phyloP scores from a whole-genome alignment of 2,888 invertebrate species.

The Tanytarsus gracilentus region DNA sequence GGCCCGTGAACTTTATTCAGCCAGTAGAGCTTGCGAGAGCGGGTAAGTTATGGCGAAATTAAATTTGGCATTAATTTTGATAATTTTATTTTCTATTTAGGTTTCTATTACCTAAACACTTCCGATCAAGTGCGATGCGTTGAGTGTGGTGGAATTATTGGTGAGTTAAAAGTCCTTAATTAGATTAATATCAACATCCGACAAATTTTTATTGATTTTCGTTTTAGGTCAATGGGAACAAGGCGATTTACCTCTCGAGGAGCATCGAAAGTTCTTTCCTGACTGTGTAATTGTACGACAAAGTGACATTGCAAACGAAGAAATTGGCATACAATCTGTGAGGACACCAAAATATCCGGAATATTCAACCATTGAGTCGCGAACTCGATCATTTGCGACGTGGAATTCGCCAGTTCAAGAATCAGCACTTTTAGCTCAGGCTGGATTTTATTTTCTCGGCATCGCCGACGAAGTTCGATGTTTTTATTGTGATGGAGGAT shows the following conservation, averaged over 20 bases:
- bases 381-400: conserved; percentile 58
- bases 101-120: conserved; percentile 66
- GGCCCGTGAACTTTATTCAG: conserved; percentile 43
- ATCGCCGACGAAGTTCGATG: conserved; percentile 66
- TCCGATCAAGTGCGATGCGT: conserved; percentile 70
- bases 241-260: conserved; percentile 69
- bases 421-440: conserved; percentile 67
- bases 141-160: conserved; percentile 65
- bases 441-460: conserved; percentile 81
- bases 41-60: too few species aligned
- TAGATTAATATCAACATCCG: background rate
- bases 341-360: conserved; percentile 55
- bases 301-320: conserved; percentile 42
- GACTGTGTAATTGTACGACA: conserved; percentile 53
- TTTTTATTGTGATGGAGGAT: conserved; percentile 89
- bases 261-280: conserved; percentile 72
- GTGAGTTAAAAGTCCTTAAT: conserved; percentile 35
- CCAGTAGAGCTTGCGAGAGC: conserved; percentile 67
- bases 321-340: conserved; percentile 47
- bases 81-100: background rate
- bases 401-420: conserved; percentile 64
- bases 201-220: conserved; percentile 29
- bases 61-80: background rate
- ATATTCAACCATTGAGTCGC: conserved; percentile 57
- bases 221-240: conserved; percentile 64